These are phyloP conservation scores for Platysteira castanea DNA, from an alignment of 2,113 vertebrate genomes.

Conservation along the genomic window DNA sequence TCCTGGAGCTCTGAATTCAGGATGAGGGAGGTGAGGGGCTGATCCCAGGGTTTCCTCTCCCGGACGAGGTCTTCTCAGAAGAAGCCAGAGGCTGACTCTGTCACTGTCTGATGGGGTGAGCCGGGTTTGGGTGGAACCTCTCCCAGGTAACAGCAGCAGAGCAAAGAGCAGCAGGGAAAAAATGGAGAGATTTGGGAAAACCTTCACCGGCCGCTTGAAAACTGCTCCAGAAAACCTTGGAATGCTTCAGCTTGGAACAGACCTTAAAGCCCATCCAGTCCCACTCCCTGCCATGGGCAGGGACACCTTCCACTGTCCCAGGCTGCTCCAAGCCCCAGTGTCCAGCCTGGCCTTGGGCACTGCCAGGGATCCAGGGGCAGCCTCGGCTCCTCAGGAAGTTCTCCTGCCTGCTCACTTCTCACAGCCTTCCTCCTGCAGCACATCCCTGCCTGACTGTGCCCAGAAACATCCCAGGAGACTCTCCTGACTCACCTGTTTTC, in stretches of 20 bases:
- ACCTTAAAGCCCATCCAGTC: neutral
- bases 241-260: neutral
- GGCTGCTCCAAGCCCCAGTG: neutral
- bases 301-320: neutral
- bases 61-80: neutral
- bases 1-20: neutral
- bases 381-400: neutral
- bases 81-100: neutral
- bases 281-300: neutral
- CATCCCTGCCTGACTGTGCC: neutral
- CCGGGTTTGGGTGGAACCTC: neutral
- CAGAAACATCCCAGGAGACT: neutral
- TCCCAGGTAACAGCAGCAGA: neutral
- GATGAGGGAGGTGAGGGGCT: neutral
- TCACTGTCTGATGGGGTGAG: neutral
- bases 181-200: neutral
- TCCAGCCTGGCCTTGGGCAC: fast-evolving
- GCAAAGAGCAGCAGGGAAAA: neutral
- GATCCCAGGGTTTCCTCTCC: neutral
- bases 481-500: neutral
- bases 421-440: neutral
- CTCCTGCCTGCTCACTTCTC: neutral
- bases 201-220: neutral
- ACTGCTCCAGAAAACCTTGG: neutral
- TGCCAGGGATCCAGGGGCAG: neutral